Evolutionary conservation across 2,888 invertebrate species (phyloP), one percentile per base, ranked within the genome.

Genomic region (Sphinx pinastri): DNA sequence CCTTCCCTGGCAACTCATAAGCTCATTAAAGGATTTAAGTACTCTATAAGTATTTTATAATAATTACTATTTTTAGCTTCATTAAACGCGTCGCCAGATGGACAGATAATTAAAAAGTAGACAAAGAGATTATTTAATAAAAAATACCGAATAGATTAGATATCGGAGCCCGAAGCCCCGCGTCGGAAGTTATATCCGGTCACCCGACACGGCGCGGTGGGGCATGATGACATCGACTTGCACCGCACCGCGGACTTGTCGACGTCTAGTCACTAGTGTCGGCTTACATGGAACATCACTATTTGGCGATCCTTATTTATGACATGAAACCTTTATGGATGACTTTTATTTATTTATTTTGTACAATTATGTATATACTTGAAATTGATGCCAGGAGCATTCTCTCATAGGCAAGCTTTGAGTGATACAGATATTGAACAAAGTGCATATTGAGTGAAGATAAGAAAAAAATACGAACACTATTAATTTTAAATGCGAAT

Each of bases 91-190:
- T 54, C 6, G 7, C 52, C 55, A 19, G 19, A n/a, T 55, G 19
- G 19, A 11, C 2, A 55, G 12, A 55, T 4, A n/a, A 55, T 8
- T 54, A 16, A 54, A 54, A 16, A 54, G 54, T 59, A 38, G n/a
- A 58, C 58, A 60, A 16, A 12, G 45, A 16, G n/a, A 45, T 14
- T 60, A 60, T 45, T 60, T 60, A 60, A 60, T 47, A 63, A 63
- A 49, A 57, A 68, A 47, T 71, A 75, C 69, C 71, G 74, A 77
- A 83, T 82, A 87, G 85, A 91, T 91, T 90, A 90, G 88, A 85
- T 78, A 86, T 80, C 79, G 79, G 88, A 87, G 84, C 81, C 55
- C 83, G 92, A 92, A 92, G 91, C 92, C 92, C 84, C 77, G 78
- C 82, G 81, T 81, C 86, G 87, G 88, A 86, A 86, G 87, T 80